Evolutionary conservation across 2,113 vertebrate species (phyloP).

Genomic region (Irena cyanogastra): DNA sequence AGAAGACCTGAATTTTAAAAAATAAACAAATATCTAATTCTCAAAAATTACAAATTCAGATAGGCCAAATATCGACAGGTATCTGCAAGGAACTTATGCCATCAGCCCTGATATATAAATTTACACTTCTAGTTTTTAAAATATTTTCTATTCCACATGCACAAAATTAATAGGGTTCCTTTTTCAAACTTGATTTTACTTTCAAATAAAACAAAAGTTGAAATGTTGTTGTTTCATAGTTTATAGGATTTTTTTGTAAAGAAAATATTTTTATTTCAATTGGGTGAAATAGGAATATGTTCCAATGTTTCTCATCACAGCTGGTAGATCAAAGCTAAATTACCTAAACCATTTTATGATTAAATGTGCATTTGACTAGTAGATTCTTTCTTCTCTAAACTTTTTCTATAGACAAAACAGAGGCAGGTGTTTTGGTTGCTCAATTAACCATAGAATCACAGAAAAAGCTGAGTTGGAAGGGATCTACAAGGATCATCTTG

Average conservation of each 20-base stretch:
- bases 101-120: neutral
- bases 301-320: neutral
- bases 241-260: neutral
- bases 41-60: neutral
- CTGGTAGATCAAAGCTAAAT: neutral
- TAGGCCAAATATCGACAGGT: neutral
- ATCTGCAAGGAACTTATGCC: fast-evolving
- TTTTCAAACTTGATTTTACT: neutral
- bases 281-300: neutral
- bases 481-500: neutral
- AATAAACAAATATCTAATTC: neutral
- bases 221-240: neutral
- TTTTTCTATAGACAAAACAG: neutral
- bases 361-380: neutral
- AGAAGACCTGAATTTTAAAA: neutral
- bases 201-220: neutral
- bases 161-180: neutral
- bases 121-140: neutral
- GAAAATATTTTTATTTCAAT: neutral
- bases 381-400: neutral
- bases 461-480: neutral
- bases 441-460: neutral
- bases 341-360: neutral
- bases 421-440: neutral
- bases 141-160: neutral